Base-by-base conservation (phyloP, 2,797 vertebrate species). In the Pogoniulus pusillus region DNA sequence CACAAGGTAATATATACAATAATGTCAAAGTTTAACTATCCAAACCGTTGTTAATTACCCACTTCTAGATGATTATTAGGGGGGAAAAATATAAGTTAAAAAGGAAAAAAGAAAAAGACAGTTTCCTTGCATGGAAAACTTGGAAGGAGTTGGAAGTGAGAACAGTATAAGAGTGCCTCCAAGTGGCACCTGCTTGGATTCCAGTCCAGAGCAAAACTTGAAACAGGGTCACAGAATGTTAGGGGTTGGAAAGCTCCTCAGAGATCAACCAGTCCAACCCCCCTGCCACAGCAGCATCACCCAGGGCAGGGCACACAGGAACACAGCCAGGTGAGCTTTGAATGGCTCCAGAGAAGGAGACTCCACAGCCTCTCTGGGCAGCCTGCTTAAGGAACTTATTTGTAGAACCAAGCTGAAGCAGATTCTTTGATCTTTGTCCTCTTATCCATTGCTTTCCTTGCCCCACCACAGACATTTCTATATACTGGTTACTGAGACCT, bases 141-240 rank as follows among this genome's bases (percentile, higher is more conserved):
- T 79, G 32, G 47, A 81, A 57, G 54, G 94, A 93, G 85, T 55
- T 89, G 47, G 55, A 51, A 43, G 74, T 41, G 94, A 95, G n/a
- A 87, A 75, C 49, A 96, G 97, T 96, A 90, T 97, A 95, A 97
- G 89, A 97, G 97, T 97, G 97, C 97, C 98, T 97, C 98, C 97
- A 97, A 97, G 98, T 98, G 98, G 97, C 60, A 94, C 43, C 80
- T 90, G 30, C 71, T 62, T 96, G 95, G 96, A 97, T 91, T 96
- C 93, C 94, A 89, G 63, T 72, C 90, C 49, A 71, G 43, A 74
- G 17, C 87, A 91, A 47, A 37, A 77, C 45, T 83, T 91, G 59
- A 94, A 96, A 85, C 53, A 76, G 45, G 47, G 24, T 13, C 47
- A 49, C 47, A 49, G 45, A 47, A 23, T 49, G 12, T 23, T 24